Base-by-base conservation (phyloP, 2,888 invertebrate species). In the Lysandra bellargus region DNA sequence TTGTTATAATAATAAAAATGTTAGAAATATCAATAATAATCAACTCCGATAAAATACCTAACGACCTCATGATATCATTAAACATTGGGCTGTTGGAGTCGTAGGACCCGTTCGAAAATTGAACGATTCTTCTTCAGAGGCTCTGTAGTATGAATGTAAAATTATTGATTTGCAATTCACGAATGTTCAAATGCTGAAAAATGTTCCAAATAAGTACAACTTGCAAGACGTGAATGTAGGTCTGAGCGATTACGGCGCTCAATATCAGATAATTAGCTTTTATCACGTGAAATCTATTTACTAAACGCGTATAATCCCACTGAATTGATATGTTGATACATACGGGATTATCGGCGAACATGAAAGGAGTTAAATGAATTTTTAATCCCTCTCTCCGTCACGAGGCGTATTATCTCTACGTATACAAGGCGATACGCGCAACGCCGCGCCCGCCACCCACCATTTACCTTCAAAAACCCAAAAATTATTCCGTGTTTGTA, bases 271-370 rank as follows among this genome's bases (percentile, higher is more conserved):
- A 92, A 93, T 91, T 91, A 88, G 85, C 84, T 85, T 88, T 91
- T 93, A 94, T 94, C 94, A 85, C 83, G 85, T 88, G 87, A 89
- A 91, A 91, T 91, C 88, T 91, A 90, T 92, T 92, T 91, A 90
- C 91, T 90, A 89, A 91, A 89, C 88, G 86, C 85, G 89, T 90
- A 88, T 93, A 93, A 94, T 93, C 93, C 93, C 82, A 87, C 86
- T 86, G 90, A 91, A 91, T 92, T 92, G 93, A 93, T 94, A 93
- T 91, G 92, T 90, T 90, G 93, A 94, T 94, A 94, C 92, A 86
- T 88, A 89, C 86, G 83, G 93, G 93, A 93, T 94, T 93, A 94
- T 88, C 93, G 94, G 93, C 89, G 86, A 89, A 94, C 93, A 93
- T 94, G 89, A 94, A 94, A 94, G 93, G 85, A 89, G 86, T 85